Evolutionary conservation across 2,113 vertebrate genomes (phyloP).

Genomic region (Menidia beryllina): DNA sequence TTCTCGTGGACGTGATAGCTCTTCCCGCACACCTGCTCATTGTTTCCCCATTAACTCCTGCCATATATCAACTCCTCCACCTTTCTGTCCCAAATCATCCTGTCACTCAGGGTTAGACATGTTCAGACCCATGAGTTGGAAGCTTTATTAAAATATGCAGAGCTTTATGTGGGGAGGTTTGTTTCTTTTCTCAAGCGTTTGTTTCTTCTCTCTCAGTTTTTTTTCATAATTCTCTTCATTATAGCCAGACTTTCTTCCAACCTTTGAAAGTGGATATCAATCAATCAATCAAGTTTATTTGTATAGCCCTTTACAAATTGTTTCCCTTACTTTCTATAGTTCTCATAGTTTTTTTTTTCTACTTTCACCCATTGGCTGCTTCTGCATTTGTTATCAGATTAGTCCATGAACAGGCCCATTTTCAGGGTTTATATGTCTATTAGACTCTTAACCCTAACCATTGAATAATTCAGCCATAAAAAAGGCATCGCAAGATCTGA

Average conservation of each 20-base stretch:
- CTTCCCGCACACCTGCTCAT: neutral
- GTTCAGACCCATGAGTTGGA: neutral
- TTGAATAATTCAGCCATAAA: neutral
- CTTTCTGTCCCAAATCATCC: neutral
- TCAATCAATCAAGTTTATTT: too few species aligned
- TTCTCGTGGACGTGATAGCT: neutral
- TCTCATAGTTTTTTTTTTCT: neutral
- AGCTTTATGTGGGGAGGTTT: too few species aligned
- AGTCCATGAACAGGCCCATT: neutral
- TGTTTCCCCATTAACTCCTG: neutral
- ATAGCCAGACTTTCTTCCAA: neutral
- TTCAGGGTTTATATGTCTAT: too few species aligned
- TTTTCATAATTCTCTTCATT: neutral
- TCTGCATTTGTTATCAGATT: neutral
- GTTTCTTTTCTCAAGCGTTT: neutral
- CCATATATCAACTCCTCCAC: neutral
- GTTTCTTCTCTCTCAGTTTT: neutral
- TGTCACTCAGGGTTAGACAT: neutral
- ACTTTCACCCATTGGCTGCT: neutral
- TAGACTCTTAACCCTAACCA: neutral
- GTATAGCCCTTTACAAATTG: neutral
- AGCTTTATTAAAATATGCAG: neutral
- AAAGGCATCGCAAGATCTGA: neutral
- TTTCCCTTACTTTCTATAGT: neutral
- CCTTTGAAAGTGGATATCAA: too few species aligned